Percentiles rank a stretch among this genome's conserved stretches.
phyloP scores from a whole-genome alignment of 2,888 invertebrate species.

The Ferdinandea cuprea region DNA sequence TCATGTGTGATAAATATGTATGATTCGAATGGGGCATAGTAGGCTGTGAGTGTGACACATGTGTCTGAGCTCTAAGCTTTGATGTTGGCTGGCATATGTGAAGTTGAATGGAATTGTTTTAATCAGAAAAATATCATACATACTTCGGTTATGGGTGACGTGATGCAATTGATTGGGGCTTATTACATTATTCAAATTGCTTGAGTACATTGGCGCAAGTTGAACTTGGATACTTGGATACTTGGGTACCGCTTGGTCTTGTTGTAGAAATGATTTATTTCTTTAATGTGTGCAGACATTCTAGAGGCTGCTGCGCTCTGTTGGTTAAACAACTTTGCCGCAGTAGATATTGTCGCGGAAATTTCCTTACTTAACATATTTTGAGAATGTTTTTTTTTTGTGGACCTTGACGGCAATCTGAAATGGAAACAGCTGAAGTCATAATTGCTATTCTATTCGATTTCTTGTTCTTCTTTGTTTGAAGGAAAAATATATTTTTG shows the following conservation, averaged over 20 bases:
- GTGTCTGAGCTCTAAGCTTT: slow-evolving; percentile 37
- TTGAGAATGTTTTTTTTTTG: no score
- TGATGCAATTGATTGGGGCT: background rate
- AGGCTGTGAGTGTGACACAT: slow-evolving; percentile 34
- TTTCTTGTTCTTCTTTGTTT: no score
- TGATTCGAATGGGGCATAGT: background rate
- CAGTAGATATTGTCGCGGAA: no score
- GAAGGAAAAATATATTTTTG: no score
- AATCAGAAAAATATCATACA: slow-evolving; percentile 8
- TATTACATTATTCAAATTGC: background rate
- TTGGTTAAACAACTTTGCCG: no score
- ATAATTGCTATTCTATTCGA: no score
- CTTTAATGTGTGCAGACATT: background rate
- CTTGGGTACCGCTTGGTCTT: background rate
- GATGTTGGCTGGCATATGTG: slow-evolving; percentile 23
- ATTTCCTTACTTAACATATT: no score
- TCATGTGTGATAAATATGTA: slow-evolving; percentile 61
- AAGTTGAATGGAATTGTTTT: slow-evolving; percentile 1
- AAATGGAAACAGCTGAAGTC: no score
- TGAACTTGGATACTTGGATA: no score
- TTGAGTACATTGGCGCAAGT: background rate
- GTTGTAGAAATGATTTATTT: background rate
- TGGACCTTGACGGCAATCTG: no score
- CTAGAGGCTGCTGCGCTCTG: no score
- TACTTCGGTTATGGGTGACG: background rate